phyloP scores from a whole-genome alignment of 2,113 vertebrate species.

The Nannobrachium achirus region DNA sequence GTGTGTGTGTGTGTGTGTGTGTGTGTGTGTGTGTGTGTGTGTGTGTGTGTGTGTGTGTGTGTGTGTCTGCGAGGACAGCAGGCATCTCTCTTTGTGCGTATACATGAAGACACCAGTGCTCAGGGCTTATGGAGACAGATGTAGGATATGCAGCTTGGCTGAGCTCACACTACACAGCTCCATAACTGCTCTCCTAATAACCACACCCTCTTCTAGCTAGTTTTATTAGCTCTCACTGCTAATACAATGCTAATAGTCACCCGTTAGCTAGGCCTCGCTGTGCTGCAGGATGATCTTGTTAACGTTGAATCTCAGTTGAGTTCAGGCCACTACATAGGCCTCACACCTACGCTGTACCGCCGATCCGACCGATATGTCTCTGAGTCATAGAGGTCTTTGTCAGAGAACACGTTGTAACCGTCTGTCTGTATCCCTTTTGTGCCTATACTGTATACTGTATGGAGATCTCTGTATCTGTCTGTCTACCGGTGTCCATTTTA shows the following conservation, averaged over 20 bases:
- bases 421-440: too few species aligned
- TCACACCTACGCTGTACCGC: too few species aligned
- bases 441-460: too few species aligned
- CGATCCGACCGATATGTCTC: too few species aligned
- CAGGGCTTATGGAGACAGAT: conserved; percentile 64
- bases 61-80: conserved; percentile 52
- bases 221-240: conserved; percentile 22
- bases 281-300: background rate
- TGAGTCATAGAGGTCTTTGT: too few species aligned
- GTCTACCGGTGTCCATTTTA: too few species aligned
- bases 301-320: background rate
- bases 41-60: conserved; percentile 19
- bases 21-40: conserved; percentile 6
- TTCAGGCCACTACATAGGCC: background rate
- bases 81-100: conserved; percentile 52
- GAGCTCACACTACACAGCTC: conserved; percentile 46
- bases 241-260: background rate
- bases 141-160: conserved; percentile 61
- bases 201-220: conserved; percentile 18
- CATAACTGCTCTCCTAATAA: conserved; percentile 32
- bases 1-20: conserved; percentile 2
- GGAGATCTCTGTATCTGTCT: too few species aligned
- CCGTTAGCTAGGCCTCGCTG: background rate
- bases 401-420: too few species aligned
- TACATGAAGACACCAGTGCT: conserved; percentile 64